Evolutionary conservation across 1,140 invertebrate species (phyloP).

Genomic region (Zaprionus africanus): DNA sequence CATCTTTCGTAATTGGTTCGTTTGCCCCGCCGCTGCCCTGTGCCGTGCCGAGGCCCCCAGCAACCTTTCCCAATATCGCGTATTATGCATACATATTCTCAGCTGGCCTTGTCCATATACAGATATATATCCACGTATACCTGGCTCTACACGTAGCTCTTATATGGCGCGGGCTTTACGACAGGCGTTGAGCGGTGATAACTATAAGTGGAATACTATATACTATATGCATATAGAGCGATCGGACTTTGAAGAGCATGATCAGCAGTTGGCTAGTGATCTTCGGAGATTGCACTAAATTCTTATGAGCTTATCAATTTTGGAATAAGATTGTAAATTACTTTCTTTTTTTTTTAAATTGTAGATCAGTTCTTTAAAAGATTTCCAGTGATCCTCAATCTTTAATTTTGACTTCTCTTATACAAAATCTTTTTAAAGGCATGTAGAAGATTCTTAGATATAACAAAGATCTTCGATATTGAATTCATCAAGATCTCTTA

Average conservation of each 20-base stretch:
- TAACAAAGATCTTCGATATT: no score
- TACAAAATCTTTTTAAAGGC: no score
- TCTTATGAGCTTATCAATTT: no score
- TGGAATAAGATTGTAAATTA: no score
- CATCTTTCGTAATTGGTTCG: conserved; percentile 42
- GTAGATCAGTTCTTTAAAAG: no score
- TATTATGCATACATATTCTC: conserved; percentile 34
- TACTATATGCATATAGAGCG: background rate
- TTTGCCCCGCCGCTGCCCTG: no score
- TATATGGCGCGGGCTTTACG: conserved; percentile 30
- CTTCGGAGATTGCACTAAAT: background rate
- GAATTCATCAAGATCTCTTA: no score
- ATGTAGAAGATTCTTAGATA: no score
- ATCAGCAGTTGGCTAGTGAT: background rate
- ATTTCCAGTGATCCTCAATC: no score
- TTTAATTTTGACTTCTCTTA: no score
- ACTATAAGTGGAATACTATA: background rate
- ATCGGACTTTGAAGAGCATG: conserved; percentile 21
- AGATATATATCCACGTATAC: conserved; percentile 4
- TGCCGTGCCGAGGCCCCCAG: background rate
- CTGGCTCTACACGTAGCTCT: conserved; percentile 2
- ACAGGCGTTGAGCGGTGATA: conserved; percentile 18
- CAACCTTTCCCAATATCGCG: background rate
- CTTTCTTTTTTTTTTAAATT: no score
- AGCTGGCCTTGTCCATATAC: conserved; percentile 32